Conservation (phyloP, 2,113 vertebrate species). For the Triplophysa rosa region DNA sequence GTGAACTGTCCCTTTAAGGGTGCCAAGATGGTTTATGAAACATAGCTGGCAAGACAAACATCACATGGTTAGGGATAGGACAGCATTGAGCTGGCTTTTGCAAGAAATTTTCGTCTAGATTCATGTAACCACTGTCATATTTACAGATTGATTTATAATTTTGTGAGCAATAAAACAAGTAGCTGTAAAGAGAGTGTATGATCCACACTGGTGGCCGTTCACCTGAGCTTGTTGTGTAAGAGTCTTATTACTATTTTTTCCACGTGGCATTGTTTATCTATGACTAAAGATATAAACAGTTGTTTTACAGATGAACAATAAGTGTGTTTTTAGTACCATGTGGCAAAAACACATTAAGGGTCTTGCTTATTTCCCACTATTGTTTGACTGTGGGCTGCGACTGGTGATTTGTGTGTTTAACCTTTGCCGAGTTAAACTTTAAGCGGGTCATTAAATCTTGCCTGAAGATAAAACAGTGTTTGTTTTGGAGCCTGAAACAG, state of each 20-base stretch:
- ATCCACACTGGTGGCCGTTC: not conserved
- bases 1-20: too few relatives aligned
- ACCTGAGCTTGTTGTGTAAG: not conserved
- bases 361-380: not conserved
- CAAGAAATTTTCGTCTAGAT: too few relatives aligned
- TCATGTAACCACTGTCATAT: not conserved
- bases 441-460: constrained; percentile 19
- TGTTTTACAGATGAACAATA: not conserved
- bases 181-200: not conserved
- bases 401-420: constrained; percentile 16
- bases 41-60: too few relatives aligned
- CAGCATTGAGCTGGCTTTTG: too few relatives aligned
- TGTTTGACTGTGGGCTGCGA: constrained; percentile 1
- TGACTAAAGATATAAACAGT: not conserved
- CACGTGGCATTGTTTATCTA: constrained; percentile 2
- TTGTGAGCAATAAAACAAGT: not conserved
- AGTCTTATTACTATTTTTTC: not conserved
- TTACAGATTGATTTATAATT: not conserved
- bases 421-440: constrained; percentile 42
- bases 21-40: too few relatives aligned
- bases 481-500: not conserved
- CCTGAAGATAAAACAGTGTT: constrained; percentile 5
- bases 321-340: not conserved
- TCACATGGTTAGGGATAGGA: too few relatives aligned
- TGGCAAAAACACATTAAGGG: not conserved